Percentiles rank a stretch among this genome's conserved stretches.
These are phyloP conservation scores for Elmis aenea DNA, from an alignment of 2,888 invertebrate species.

Conservation along the genomic window DNA sequence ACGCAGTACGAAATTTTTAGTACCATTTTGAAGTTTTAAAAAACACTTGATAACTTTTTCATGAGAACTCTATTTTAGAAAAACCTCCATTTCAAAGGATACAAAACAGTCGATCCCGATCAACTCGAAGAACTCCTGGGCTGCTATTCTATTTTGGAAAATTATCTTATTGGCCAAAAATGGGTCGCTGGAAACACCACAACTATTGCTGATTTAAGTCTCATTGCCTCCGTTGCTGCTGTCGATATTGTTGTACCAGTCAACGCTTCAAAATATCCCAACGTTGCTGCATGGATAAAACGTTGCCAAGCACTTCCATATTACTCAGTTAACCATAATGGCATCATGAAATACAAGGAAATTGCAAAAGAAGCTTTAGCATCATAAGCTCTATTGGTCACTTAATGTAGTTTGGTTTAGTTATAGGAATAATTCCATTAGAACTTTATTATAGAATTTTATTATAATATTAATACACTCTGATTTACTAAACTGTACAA, in stretches of 20 bases:
- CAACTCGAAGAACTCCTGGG: neutral
- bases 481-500: too few relatives aligned
- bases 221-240: constrained; percentile 39
- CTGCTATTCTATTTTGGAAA: neutral
- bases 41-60: neutral
- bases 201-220: constrained; percentile 52
- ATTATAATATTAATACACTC: too few relatives aligned
- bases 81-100: neutral
- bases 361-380: too few relatives aligned
- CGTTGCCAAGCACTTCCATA: constrained; percentile 31
- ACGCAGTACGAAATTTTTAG: neutral
- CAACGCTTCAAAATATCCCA: constrained; percentile 34
- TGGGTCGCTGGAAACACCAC: constrained; percentile 47
- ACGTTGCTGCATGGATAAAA: constrained; percentile 34
- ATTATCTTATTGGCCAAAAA: neutral
- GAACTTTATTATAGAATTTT: too few relatives aligned
- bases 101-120: neutral
- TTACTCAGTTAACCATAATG: too few relatives aligned
- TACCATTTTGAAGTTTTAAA: neutral
- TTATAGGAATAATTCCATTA: too few relatives aligned
- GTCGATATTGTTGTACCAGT: constrained; percentile 36
- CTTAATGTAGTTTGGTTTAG: too few relatives aligned
- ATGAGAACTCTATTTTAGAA: neutral
- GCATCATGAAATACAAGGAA: too few relatives aligned
- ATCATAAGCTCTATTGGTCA: too few relatives aligned